These are phyloP conservation scores for Galleria mellonella DNA, from an alignment of 1,140 invertebrate species.

Conservation along the genomic window DNA sequence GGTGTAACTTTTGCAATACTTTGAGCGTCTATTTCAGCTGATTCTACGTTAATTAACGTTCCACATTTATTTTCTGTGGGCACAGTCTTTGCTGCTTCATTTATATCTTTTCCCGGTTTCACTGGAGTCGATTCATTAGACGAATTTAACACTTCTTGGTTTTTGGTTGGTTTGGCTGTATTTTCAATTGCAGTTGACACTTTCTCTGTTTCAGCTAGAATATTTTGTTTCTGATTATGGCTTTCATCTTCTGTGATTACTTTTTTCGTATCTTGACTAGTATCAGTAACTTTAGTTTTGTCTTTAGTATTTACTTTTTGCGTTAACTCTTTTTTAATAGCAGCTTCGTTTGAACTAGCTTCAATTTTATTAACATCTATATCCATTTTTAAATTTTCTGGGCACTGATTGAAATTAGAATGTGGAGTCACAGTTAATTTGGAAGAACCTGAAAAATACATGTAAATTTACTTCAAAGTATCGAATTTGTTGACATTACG, in stretches of 20 bases:
- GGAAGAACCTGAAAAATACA: slow-evolving; percentile 29
- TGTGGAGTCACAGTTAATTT: slow-evolving; percentile 31
- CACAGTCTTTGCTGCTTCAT: too few species aligned
- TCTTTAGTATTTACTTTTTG: slow-evolving; percentile 5
- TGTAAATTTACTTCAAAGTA: too few species aligned
- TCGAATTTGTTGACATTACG: too few species aligned
- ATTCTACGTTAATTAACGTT: too few species aligned
- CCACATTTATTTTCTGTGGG: too few species aligned
- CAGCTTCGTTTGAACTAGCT: too few species aligned
- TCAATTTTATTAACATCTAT: background rate
- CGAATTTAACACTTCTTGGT: too few species aligned
- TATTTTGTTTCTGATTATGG: too few species aligned
- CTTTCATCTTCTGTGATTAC: background rate
- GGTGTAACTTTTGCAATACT: background rate
- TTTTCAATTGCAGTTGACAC: background rate
- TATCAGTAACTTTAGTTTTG: slow-evolving; percentile 3
- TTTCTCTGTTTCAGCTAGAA: background rate
- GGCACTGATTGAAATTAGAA: slow-evolving; percentile 37
- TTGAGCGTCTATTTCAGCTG: too few species aligned
- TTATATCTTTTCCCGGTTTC: too few species aligned
- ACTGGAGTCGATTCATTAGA: too few species aligned
- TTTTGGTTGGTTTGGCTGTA: background rate
- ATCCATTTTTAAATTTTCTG: slow-evolving; percentile 30
- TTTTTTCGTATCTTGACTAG: slow-evolving; percentile 5
- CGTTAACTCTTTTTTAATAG: slow-evolving; percentile 1